A percentile compares a stretch with the other conserved stretches of the same genome.
Evolutionary conservation across 2,888 invertebrate genomes (phyloP).

Genomic region (Pocota personata): DNA sequence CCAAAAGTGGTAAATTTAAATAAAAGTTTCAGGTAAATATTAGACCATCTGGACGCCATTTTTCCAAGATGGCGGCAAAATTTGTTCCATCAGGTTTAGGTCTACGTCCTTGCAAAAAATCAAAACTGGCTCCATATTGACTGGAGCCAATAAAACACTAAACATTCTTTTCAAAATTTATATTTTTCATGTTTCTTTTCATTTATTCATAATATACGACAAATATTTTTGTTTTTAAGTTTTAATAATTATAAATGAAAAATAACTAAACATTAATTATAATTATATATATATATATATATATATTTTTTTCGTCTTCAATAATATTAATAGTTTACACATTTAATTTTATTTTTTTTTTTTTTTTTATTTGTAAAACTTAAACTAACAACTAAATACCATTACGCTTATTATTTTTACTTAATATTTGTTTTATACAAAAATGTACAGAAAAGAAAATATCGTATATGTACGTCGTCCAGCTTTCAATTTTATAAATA

Average conservation of each 20-base stretch:
- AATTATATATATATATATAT: slow-evolving; percentile 19
- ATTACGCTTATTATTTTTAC: slow-evolving; percentile 55
- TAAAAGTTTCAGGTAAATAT: no score
- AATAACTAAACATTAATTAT: slow-evolving; percentile 65
- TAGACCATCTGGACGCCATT: no score
- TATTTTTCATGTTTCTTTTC: slow-evolving; percentile 69
- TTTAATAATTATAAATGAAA: slow-evolving; percentile 63
- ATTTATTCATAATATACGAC: slow-evolving; percentile 74
- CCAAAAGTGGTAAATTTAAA: no score
- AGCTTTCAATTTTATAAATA: slow-evolving; percentile 54
- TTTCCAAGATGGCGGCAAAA: no score
- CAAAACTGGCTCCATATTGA: no score
- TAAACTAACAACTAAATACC: slow-evolving; percentile 70
- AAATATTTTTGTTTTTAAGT: slow-evolving; percentile 57
- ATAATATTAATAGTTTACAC: slow-evolving; percentile 71
- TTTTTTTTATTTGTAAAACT: slow-evolving; percentile 61
- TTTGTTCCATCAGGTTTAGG: no score
- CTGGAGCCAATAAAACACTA: neutral
- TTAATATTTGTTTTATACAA: slow-evolving; percentile 68
- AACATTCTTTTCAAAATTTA: slow-evolving; percentile 67
- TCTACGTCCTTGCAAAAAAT: no score
- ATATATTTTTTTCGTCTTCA: slow-evolving; percentile 9
- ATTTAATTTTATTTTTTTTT: slow-evolving; percentile 61
- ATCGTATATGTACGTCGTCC: slow-evolving; percentile 58
- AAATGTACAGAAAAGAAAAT: slow-evolving; percentile 62